phyloP scores from a whole-genome alignment of 2,797 vertebrate genomes.

The Acomys russatus region DNA sequence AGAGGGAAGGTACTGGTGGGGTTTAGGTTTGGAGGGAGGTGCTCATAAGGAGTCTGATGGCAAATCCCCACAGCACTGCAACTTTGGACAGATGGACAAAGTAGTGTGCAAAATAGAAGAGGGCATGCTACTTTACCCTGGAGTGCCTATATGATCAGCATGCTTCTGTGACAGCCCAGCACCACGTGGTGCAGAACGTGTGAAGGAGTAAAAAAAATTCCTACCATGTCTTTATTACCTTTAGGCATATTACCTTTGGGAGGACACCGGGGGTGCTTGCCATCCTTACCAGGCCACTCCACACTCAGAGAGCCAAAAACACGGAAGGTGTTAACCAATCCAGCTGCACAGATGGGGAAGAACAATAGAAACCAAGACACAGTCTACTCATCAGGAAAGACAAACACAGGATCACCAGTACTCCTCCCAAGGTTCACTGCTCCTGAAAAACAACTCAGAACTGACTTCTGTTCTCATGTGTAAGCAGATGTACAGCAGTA shows the following conservation, averaged over 20 bases:
- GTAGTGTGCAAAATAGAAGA: slow-evolving; percentile 24
- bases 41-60: neutral
- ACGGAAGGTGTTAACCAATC: slow-evolving; percentile 97
- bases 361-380: neutral
- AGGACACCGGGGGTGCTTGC: slow-evolving; percentile 99
- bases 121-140: slow-evolving; percentile 65
- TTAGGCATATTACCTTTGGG: slow-evolving; percentile 99
- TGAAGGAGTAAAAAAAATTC: slow-evolving; percentile 88
- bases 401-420: neutral
- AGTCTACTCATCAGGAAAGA: neutral
- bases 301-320: slow-evolving; percentile 98
- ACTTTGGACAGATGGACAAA: neutral
- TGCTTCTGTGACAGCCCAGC: slow-evolving; percentile 88
- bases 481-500: neutral
- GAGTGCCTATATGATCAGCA: slow-evolving; percentile 86
- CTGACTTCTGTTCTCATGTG: neutral
- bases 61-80: neutral
- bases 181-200: slow-evolving; percentile 86
- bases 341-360: slow-evolving; percentile 89
- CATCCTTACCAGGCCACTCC: slow-evolving; percentile 99
- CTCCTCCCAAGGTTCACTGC: neutral
- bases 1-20: neutral
- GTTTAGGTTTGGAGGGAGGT: neutral
- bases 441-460: neutral
- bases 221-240: slow-evolving; percentile 97